Evolutionary conservation across 1,140 invertebrate genomes (phyloP).

Genomic region (Bombus sylvicola): DNA sequence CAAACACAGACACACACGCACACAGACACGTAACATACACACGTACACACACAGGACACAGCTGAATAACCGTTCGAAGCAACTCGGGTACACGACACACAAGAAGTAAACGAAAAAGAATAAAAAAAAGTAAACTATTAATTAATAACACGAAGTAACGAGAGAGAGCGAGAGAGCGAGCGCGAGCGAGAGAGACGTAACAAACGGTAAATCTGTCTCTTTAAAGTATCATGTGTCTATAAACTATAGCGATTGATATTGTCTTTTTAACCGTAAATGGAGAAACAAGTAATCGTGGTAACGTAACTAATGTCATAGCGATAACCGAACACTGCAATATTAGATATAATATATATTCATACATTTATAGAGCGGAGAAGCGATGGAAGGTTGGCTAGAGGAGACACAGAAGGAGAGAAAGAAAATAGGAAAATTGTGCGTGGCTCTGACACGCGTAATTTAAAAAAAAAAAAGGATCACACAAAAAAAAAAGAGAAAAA

Average conservation of each 20-base stretch:
- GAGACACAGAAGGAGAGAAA: not conserved
- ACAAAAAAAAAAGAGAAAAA: not conserved
- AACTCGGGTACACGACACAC: slow-evolving; percentile 55
- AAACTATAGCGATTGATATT: slow-evolving; percentile 79
- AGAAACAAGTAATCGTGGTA: slow-evolving; percentile 77
- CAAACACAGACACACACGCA: slow-evolving; percentile 34
- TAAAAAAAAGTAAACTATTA: slow-evolving; percentile 59
- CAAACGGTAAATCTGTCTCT: slow-evolving; percentile 77
- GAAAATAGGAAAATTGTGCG: slow-evolving; percentile 49
- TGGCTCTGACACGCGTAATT: slow-evolving; percentile 7
- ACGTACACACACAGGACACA: slow-evolving; percentile 43
- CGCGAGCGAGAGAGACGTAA: slow-evolving; percentile 36
- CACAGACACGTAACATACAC: slow-evolving; percentile 12
- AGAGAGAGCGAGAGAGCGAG: slow-evolving; percentile 3
- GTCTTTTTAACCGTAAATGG: slow-evolving; percentile 76
- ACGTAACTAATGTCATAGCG: slow-evolving; percentile 77
- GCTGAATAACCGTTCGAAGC: slow-evolving; percentile 47
- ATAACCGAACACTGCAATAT: slow-evolving; percentile 75
- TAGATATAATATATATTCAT: slow-evolving; percentile 78
- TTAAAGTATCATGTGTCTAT: slow-evolving; percentile 81
- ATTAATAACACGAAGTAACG: slow-evolving; percentile 33
- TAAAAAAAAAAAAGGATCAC: not conserved
- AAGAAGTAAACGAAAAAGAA: slow-evolving; percentile 59
- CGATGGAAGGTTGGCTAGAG: not conserved
- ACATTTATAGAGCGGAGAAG: slow-evolving; percentile 69